These are phyloP conservation scores for Alligator sinensis DNA, from an alignment of 2,113 vertebrate genomes.

Conservation along the genomic window DNA sequence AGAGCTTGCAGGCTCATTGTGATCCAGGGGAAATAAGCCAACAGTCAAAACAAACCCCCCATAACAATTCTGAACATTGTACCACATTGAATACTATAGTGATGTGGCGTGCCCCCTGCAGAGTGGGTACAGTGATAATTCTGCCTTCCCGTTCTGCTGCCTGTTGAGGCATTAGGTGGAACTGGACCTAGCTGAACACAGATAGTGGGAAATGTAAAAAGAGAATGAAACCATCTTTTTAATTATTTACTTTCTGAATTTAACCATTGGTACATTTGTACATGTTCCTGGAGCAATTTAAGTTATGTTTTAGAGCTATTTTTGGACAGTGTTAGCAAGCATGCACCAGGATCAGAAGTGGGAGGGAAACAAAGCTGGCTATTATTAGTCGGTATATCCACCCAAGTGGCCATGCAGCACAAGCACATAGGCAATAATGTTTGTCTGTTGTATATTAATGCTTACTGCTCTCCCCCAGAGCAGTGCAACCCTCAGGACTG, in stretches of 20 bases:
- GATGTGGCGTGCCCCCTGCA: background rate
- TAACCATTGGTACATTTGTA: background rate
- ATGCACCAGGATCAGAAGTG: background rate
- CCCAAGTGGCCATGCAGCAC: background rate
- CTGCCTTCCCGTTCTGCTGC: background rate
- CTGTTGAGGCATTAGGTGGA: background rate
- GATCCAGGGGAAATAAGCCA: accelerated
- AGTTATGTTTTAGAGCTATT: background rate
- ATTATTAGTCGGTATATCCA: background rate
- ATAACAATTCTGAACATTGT: background rate
- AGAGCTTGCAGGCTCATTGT: background rate
- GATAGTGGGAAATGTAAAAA: background rate
- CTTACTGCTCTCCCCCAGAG: background rate
- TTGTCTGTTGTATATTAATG: background rate
- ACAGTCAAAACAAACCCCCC: background rate
- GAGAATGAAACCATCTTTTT: background rate
- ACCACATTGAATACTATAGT: background rate
- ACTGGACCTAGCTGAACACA: background rate
- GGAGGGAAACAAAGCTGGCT: background rate
- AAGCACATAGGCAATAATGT: background rate
- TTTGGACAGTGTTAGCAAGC: background rate
- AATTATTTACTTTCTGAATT: background rate
- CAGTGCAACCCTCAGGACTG: background rate
- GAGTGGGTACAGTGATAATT: background rate
- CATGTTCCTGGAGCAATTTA: background rate